A percentile compares a stretch with the other conserved stretches of the same genome.
Conservation (phyloP, 1,140 invertebrate species). For the Antheraea mylitta region DNA sequence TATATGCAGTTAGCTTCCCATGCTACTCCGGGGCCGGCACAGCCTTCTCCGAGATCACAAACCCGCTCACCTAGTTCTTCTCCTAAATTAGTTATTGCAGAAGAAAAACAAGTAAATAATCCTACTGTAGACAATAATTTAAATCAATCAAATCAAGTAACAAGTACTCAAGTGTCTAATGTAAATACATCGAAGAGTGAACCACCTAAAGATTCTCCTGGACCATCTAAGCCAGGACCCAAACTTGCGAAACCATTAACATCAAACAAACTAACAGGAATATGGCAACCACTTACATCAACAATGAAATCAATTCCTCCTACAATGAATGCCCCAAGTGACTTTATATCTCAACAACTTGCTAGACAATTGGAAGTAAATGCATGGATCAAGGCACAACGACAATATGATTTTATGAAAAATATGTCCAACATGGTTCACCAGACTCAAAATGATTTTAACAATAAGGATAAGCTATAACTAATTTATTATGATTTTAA, state of each 20-base stretch:
- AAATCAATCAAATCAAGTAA: slow-evolving; percentile 67
- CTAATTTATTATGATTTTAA: neutral
- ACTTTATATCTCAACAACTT: slow-evolving; percentile 46
- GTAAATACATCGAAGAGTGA: slow-evolving; percentile 50
- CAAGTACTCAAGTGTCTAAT: slow-evolving; percentile 57
- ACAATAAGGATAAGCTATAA: slow-evolving; percentile 59
- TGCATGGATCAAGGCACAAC: slow-evolving; percentile 60
- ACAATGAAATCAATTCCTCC: slow-evolving; percentile 42
- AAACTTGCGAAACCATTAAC: slow-evolving; percentile 58
- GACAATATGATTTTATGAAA: slow-evolving; percentile 60
- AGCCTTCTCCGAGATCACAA: slow-evolving; percentile 64
- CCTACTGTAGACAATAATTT: slow-evolving; percentile 45
- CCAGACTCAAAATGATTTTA: slow-evolving; percentile 60
- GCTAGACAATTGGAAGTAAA: slow-evolving; percentile 63
- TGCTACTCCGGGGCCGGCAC: slow-evolving; percentile 41
- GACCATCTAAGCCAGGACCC: slow-evolving; percentile 51
- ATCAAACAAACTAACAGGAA: slow-evolving; percentile 48
- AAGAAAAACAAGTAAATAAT: slow-evolving; percentile 64
- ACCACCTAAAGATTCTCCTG: slow-evolving; percentile 46
- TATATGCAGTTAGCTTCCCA: slow-evolving; percentile 42
- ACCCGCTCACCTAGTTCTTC: slow-evolving; percentile 77
- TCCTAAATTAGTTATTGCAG: slow-evolving; percentile 76
- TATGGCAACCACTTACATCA: slow-evolving; percentile 51
- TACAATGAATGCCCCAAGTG: slow-evolving; percentile 41
- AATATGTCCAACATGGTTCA: slow-evolving; percentile 62